Base-by-base conservation (phyloP, 2,888 invertebrate species). In the Spodoptera exigua region DNA sequence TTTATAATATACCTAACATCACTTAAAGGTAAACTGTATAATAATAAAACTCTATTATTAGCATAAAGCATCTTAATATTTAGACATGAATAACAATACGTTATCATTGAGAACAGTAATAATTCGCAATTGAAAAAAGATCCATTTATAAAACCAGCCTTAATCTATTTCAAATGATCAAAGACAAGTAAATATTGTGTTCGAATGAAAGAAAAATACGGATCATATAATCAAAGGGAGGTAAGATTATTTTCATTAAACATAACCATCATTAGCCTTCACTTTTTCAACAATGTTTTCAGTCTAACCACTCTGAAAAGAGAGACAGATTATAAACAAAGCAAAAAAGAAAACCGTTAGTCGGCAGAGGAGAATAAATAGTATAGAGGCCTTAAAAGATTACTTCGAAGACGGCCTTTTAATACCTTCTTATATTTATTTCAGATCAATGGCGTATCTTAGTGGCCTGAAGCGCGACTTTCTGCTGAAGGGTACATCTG, bases 351-450 rank as follows among this genome's bases (percentile, higher is more conserved):
- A 21, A 44, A 32, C 14, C n/a, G 10, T 13, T 10, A 27, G n/a
- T 36, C 14, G 18, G 14, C 11, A 10, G n/a, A 37, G 37, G 1
- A 44, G 16, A 32, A 53, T 34, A 45, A 45, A 51, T 45, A 62
- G 36, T 36, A 34, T 52, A 16, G 32, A 39, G 27, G 21, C 16
- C 9, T 58, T 53, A 45, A 21, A 13, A 52, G 44, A 52, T 52
- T 65, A 44, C 41, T 40, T 14, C 18, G 4, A 0, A 34, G 36
- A 14, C 14, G 12, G 35, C 32, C 39, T 17, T 39, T 27, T 43
- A 48, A 52, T 48, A 11, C 35, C 16, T 37, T 61, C 32, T 18
- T 40, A 14, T 44, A 48, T 61, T 61, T 52, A 52, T 41, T 52
- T 48, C 37, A 34, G 11, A 55, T 35, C 49, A 46, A 11, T 16